Evolutionary conservation across 2,797 vertebrate species (phyloP).

Genomic region (Helarctos malayanus): DNA sequence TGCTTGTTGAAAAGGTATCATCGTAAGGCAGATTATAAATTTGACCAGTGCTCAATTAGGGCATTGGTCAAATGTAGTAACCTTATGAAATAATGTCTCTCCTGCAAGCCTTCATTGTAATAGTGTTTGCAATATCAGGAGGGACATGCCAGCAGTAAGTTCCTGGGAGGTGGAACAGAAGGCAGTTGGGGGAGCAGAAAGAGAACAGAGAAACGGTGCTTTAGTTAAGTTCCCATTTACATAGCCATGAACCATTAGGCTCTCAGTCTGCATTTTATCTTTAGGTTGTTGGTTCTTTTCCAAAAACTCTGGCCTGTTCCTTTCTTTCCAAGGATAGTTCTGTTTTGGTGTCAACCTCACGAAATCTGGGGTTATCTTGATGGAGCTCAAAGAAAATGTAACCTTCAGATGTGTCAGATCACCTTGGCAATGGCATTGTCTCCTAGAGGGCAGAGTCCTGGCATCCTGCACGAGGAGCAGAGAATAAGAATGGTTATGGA

Average conservation of each 20-base stretch:
- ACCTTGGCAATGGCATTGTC: neutral
- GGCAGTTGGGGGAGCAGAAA: neutral
- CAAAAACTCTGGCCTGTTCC: neutral
- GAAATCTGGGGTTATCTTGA: conserved; percentile 30
- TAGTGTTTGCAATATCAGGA: neutral
- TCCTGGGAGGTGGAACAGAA: neutral
- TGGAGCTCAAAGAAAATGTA: neutral
- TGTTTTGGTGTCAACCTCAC: conserved; percentile 24
- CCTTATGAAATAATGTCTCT: conserved; percentile 20
- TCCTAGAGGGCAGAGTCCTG: conserved; percentile 23
- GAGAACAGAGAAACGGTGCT: neutral
- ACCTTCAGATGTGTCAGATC: conserved; percentile 54
- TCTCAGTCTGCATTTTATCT: conserved; percentile 62
- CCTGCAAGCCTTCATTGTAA: neutral
- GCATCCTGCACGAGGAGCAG: neutral
- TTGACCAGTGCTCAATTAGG: conserved; percentile 66
- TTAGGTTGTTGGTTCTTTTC: conserved; percentile 68
- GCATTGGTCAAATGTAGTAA: conserved; percentile 60
- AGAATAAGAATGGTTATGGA: neutral
- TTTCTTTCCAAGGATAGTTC: conserved; percentile 73
- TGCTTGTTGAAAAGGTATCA: conserved; percentile 56
- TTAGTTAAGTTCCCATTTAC: conserved; percentile 76
- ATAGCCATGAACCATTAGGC: conserved; percentile 37
- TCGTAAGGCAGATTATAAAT: conserved; percentile 41
- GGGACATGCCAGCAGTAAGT: neutral